phyloP scores from a whole-genome alignment of 2,113 vertebrate genomes.

The Rynchops niger region DNA sequence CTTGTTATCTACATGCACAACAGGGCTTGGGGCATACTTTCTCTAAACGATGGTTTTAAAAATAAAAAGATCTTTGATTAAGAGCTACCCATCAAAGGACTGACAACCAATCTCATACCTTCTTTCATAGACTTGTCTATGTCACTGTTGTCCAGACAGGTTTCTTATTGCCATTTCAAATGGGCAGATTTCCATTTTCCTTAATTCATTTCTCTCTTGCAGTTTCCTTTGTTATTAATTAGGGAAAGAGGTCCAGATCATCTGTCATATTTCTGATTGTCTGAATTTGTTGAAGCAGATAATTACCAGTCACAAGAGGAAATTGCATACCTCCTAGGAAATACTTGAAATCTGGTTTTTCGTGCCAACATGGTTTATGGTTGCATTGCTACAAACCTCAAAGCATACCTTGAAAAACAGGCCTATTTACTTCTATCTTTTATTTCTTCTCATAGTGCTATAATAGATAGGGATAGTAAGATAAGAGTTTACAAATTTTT shows the following conservation, averaged over 20 bases:
- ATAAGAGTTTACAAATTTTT: not conserved
- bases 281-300: not conserved
- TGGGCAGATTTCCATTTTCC: not conserved
- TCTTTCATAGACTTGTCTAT: not conserved
- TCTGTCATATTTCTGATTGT: not conserved
- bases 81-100: not conserved
- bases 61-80: not conserved
- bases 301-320: not conserved
- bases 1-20: not conserved
- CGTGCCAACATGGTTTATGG: not conserved
- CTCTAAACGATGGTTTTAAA: not conserved
- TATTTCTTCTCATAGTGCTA: not conserved
- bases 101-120: not conserved
- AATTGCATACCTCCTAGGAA: not conserved
- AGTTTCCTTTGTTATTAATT: not conserved
- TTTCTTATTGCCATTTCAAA: not conserved
- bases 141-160: not conserved
- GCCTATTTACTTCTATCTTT: not conserved
- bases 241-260: not conserved
- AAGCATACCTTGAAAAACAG: not conserved
- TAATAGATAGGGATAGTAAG: not conserved
- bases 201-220: not conserved
- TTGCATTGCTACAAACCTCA: not conserved
- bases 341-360: not conserved
- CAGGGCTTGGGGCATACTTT: not conserved